Evolutionary conservation across 2,113 vertebrate species (phyloP), one percentile per base, ranked within the genome.

Genomic region (Rhinogobius similis): DNA sequence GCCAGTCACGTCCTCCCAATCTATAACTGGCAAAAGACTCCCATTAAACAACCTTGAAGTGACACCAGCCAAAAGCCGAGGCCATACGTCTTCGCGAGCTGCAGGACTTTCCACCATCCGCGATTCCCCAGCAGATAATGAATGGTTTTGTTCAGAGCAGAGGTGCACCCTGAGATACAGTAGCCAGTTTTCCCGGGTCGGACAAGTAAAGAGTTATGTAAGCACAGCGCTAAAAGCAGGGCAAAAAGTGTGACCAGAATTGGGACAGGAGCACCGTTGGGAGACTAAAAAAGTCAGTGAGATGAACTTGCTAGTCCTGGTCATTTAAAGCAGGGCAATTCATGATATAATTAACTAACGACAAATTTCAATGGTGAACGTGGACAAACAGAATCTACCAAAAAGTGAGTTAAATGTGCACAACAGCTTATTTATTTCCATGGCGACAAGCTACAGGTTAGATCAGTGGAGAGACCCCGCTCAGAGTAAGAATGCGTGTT

Each of bases 21-120:
- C 79, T 41, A 79, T 82, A 79, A 77, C 75, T 18, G 76, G 72
- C 24, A 75, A 80, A 82, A 65, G 66, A 71, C 43, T 69, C 67
- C 79, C 73, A 82, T 77, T 80, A 81, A 86, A 78, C 72, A 86
- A 81, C 78, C 73, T 72, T 66, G 66, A 68, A 69, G 79, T 78
- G 77, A 77, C 76, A 82, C 67, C 14, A 58, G 73, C 67, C 71
- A 77, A 9, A 38, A 65, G 63, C 63, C 70, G 0, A 24, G 61
- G 66, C 79, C 72, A 62, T 65, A 75, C 56, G 48, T 83, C 85
- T 83, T 46, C 2, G 1, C 62, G 21, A 53, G 70, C 78, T 48
- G 50, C 83, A 73, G 52, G 65, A 24, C 32, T 20, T 24, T 52
- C 64, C 36, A 16, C 43, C 27, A 24, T 36, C n/a, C 63, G 24